Conservation (phyloP, 2,113 vertebrate species). For the Lonchura striata region DNA sequence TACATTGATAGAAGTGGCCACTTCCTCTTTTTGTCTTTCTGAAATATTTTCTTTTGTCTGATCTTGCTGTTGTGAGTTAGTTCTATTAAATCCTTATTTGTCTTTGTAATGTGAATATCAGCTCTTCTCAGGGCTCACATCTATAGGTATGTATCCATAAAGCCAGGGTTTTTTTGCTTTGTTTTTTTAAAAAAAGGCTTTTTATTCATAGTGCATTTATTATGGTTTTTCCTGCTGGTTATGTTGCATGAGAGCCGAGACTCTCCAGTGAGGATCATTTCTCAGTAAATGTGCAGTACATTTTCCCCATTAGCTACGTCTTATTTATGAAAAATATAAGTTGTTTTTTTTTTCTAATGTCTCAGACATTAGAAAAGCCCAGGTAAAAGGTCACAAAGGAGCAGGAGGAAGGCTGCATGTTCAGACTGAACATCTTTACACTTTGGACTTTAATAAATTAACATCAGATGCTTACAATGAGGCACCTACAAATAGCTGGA, state of each 20-base stretch:
- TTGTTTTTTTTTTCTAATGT: not conserved
- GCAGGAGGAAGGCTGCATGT: not conserved
- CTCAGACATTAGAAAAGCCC: not conserved
- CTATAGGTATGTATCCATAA: not conserved
- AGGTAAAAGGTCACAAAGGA: not conserved
- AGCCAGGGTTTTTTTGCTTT: not conserved
- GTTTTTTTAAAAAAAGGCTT: not conserved
- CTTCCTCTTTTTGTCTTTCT: not conserved
- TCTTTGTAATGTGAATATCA: not conserved
- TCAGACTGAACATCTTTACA: not conserved
- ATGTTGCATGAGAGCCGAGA: not conserved
- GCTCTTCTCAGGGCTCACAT: not conserved
- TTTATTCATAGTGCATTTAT: not conserved
- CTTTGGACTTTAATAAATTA: not conserved
- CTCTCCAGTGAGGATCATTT: not conserved
- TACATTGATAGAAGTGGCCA: not conserved
- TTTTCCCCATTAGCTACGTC: not conserved
- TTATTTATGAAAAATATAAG: not conserved
- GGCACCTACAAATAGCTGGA: not conserved
- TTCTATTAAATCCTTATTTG: not conserved
- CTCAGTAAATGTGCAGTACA: not conserved
- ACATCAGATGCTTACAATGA: not conserved
- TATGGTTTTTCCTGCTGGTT: not conserved
- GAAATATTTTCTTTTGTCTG: not conserved
- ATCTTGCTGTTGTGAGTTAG: not conserved